Conservation (phyloP, 92 coral and sea anemone species). For the Umimayanthus chanpuru region DNA sequence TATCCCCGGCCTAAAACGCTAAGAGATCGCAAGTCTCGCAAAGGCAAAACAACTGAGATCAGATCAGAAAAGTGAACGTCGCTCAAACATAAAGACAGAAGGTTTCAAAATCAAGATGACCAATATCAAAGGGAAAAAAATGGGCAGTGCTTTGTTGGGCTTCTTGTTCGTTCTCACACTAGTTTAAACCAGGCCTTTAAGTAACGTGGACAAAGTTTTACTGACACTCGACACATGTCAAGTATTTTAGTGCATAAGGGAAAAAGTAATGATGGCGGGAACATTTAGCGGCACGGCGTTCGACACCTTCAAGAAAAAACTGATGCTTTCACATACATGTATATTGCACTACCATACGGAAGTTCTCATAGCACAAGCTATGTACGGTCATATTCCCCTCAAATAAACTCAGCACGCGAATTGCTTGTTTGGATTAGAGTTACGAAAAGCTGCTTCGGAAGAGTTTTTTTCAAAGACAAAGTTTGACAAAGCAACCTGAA, state of each 20-base stretch:
- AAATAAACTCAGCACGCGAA: neutral
- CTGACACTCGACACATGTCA: neutral
- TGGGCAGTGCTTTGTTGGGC: neutral
- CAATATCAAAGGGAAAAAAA: neutral
- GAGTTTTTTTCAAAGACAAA: neutral
- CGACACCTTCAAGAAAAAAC: neutral
- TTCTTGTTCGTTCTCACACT: neutral
- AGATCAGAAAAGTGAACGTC: neutral
- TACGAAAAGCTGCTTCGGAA: neutral
- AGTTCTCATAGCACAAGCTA: too few relatives aligned
- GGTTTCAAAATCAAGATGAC: neutral
- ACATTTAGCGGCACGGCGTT: neutral
- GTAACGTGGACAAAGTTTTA: neutral
- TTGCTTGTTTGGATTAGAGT: neutral
- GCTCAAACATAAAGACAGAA: neutral
- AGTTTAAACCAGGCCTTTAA: too few relatives aligned
- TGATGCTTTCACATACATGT: neutral
- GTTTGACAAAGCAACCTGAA: neutral
- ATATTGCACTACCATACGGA: neutral
- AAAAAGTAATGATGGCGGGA: too few relatives aligned
- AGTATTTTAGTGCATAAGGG: neutral
- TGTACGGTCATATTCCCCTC: too few relatives aligned
- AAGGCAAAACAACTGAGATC: neutral
- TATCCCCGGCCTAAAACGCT: neutral
- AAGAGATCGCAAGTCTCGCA: neutral